Conservation (phyloP, 2,888 invertebrate genomes). For the Rhamnusium bicolor region DNA sequence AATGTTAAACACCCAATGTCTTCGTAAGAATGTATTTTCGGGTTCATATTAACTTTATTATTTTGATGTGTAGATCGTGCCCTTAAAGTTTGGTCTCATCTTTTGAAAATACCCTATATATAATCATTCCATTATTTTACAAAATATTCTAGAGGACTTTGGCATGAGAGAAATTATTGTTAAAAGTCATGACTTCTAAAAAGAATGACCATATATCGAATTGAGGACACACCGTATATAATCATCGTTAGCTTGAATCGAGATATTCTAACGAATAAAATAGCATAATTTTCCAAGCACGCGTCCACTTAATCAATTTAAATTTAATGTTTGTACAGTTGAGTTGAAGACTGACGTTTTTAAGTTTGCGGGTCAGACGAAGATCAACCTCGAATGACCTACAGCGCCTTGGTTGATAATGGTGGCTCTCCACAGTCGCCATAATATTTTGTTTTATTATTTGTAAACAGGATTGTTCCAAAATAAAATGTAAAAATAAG, state of each 20-base stretch:
- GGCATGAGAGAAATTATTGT: too few relatives aligned
- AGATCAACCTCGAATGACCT: slow-evolving; percentile 55
- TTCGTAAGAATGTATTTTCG: too few relatives aligned
- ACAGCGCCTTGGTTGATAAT: slow-evolving; percentile 50
- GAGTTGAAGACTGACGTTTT: slow-evolving; percentile 55
- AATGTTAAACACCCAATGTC: too few relatives aligned
- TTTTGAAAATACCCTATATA: too few relatives aligned
- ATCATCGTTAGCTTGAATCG: slow-evolving; percentile 1
- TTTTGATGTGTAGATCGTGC: too few relatives aligned
- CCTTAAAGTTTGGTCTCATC: too few relatives aligned
- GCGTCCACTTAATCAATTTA: slow-evolving; percentile 56
- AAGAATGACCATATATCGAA: background rate
- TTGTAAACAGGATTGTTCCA: slow-evolving; percentile 9
- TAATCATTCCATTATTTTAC: too few relatives aligned
- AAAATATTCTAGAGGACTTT: too few relatives aligned
- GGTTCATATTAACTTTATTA: too few relatives aligned
- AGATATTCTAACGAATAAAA: slow-evolving; percentile 19
- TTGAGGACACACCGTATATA: slow-evolving; percentile 10
- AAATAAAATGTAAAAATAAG: slow-evolving; percentile 17
- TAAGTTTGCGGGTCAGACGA: slow-evolving; percentile 56
- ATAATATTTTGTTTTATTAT: slow-evolving; percentile 27
- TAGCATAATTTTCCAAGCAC: slow-evolving; percentile 43
- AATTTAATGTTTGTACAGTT: slow-evolving; percentile 51
- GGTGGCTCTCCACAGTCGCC: slow-evolving; percentile 25
- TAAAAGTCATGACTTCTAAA: too few relatives aligned